Evolutionary conservation across 2,888 invertebrate genomes (phyloP), one percentile per base, ranked within the genome.

Genomic region (Andrena hattorfiana): DNA sequence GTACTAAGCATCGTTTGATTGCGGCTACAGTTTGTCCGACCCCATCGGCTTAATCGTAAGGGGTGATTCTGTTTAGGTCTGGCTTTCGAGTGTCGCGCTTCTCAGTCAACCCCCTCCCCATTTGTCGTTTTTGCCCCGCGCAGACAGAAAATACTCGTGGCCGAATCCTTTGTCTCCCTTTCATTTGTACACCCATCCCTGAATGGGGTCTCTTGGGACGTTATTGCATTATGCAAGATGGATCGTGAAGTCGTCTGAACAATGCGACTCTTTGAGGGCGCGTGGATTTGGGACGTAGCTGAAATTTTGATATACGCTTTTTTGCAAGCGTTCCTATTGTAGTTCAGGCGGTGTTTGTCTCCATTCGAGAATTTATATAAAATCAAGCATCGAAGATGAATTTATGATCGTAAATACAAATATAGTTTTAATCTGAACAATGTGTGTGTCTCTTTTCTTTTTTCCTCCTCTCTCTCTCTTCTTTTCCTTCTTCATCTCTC

Each of bases 1-100:
- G 70, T 26, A 56, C 79, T 81, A 89, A 89, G 82, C 88, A 84
- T 77, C 86, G 90, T 84, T 89, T 89, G 89, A 87, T 84, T 75
- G 75, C 70, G 67, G 1, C 63, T 51, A 89, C 85, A 88, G 90
- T 85, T 56, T 69, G 56, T 66, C 64, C 60, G 80, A 84, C 80
- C 78, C 83, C 69, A 69, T 63, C 79, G 48, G 83, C 63, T 78
- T 60, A 62, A 71, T 56, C 60, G 59, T 73, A 70, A 42, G 49
- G 63, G 70, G 51, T 70, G 70, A 60, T 49, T 79, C 71, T 67
- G 35, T 81, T 84, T 76, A 35, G 68, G 67, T 71, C 13, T 54
- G 64, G 20, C 49, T 69, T 72, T 77, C 83, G 83, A 83, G 83
- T 69, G 59, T 54, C 66, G 48, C 79, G 51, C 59, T 67, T 51